Conservation (phyloP, 2,888 invertebrate species). For the Dasysyrphus albostriatus region DNA sequence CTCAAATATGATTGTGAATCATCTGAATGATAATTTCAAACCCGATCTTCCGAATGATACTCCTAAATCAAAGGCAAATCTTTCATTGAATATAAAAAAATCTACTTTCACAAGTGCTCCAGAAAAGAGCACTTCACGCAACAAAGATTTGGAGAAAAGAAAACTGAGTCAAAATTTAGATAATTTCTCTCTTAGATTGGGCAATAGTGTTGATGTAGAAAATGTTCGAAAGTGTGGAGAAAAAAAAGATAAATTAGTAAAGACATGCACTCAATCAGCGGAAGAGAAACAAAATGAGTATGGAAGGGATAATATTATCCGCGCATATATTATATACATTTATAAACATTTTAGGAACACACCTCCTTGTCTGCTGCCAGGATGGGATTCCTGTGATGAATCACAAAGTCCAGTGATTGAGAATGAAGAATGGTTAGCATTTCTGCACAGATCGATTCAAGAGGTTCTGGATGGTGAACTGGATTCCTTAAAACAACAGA, state of each 20-base stretch:
- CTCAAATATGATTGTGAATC: slow-evolving; percentile 82
- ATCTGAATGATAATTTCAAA: slow-evolving; percentile 82
- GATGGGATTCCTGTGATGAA: slow-evolving; percentile 84
- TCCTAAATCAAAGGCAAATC: slow-evolving; percentile 80
- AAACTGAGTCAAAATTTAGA: slow-evolving; percentile 84
- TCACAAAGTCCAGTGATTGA: slow-evolving; percentile 89
- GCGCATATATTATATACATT: background rate
- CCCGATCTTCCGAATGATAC: slow-evolving; percentile 78
- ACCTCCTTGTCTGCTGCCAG: slow-evolving; percentile 82
- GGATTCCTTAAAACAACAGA: slow-evolving; percentile 89
- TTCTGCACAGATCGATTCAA: slow-evolving; percentile 91
- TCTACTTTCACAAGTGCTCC: slow-evolving; percentile 32
- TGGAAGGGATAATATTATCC: background rate
- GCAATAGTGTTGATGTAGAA: slow-evolving; percentile 80
- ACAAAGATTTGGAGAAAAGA: slow-evolving; percentile 82
- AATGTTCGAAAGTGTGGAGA: slow-evolving; percentile 78
- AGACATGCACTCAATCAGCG: slow-evolving; percentile 79
- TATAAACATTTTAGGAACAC: slow-evolving; percentile 78
- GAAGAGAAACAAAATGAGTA: slow-evolving; percentile 81
- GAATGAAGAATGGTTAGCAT: slow-evolving; percentile 94
- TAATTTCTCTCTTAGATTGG: slow-evolving; percentile 83
- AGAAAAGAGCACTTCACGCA: slow-evolving; percentile 77
- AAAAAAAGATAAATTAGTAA: slow-evolving; percentile 77
- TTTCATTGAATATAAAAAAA: slow-evolving; percentile 80
- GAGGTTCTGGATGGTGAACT: slow-evolving; percentile 93